Evolutionary conservation across 1,140 invertebrate species (phyloP).

Genomic region (Solen grandis): DNA sequence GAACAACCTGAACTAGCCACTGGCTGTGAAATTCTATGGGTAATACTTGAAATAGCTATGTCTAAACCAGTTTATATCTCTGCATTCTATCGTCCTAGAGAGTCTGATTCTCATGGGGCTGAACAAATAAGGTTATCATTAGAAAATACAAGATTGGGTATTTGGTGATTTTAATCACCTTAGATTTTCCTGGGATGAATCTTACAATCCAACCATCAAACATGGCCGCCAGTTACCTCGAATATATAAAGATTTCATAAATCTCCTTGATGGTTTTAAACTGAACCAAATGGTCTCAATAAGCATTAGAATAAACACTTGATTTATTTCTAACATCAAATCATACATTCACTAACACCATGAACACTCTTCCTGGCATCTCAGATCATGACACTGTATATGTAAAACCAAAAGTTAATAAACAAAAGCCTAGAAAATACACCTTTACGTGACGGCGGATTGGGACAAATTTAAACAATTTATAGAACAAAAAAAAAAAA

Average conservation of each 20-base stretch:
- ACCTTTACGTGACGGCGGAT: background rate
- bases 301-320: conserved; percentile 6
- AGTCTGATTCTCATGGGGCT: background rate
- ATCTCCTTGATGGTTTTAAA: too few relatives aligned
- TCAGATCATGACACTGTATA: conserved; percentile 11
- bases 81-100: conserved; percentile 10
- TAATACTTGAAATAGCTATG: background rate
- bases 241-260: conserved; percentile 2
- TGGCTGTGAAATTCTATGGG: too few relatives aligned
- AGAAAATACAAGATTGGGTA: background rate
- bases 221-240: background rate
- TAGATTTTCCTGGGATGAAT: background rate
- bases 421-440: conserved; percentile 8
- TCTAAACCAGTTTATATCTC: too few relatives aligned
- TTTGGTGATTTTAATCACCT: background rate
- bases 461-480: too few relatives aligned
- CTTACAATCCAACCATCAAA: background rate
- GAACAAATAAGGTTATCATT: too few relatives aligned
- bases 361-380: background rate
- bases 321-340: background rate
- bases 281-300: conserved; percentile 3
- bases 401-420: conserved; percentile 1
- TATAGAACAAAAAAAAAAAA: background rate
- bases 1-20: conserved; percentile 10
- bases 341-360: background rate